A percentile compares a stretch with the other conserved stretches of the same genome.
phyloP scores from a whole-genome alignment of 2,797 vertebrate genomes.

The Paguma larvata region DNA sequence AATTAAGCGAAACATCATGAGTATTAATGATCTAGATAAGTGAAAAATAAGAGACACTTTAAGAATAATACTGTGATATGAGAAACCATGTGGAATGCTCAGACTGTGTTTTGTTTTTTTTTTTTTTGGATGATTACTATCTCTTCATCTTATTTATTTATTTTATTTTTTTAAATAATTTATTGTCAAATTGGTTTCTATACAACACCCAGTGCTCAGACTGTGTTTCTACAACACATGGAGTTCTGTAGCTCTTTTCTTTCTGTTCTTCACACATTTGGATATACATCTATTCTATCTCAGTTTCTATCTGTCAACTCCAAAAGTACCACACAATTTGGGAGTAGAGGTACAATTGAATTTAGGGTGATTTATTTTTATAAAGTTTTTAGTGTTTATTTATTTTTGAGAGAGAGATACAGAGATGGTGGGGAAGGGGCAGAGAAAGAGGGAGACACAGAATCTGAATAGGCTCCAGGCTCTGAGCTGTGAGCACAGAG shows the following conservation, averaged over 20 bases:
- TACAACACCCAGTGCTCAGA: too few relatives aligned
- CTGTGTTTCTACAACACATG: not conserved
- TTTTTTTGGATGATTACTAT: too few relatives aligned
- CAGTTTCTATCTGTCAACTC: not conserved
- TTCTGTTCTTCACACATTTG: not conserved
- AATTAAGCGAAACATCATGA: conserved; percentile 12
- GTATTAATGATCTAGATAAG: conserved; percentile 21
- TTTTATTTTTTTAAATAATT: too few relatives aligned
- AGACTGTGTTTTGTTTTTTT: not conserved
- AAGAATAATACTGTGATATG: not conserved
- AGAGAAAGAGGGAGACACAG: too few relatives aligned
- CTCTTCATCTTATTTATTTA: too few relatives aligned
- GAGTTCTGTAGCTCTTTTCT: not conserved
- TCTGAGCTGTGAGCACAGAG: too few relatives aligned
- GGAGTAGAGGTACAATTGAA: not conserved
- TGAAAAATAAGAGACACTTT: conserved; percentile 1
- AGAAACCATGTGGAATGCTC: not conserved
- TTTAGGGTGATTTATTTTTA: not conserved
- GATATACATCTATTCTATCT: not conserved
- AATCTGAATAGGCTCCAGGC: too few relatives aligned
- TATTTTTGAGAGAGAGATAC: too few relatives aligned
- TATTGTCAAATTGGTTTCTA: too few relatives aligned
- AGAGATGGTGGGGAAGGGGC: too few relatives aligned
- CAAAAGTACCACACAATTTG: not conserved
- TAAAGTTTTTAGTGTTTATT: too few relatives aligned